These are phyloP conservation scores for Nasonovia ribisnigri DNA, from an alignment of 2,888 invertebrate species.

Conservation along the genomic window DNA sequence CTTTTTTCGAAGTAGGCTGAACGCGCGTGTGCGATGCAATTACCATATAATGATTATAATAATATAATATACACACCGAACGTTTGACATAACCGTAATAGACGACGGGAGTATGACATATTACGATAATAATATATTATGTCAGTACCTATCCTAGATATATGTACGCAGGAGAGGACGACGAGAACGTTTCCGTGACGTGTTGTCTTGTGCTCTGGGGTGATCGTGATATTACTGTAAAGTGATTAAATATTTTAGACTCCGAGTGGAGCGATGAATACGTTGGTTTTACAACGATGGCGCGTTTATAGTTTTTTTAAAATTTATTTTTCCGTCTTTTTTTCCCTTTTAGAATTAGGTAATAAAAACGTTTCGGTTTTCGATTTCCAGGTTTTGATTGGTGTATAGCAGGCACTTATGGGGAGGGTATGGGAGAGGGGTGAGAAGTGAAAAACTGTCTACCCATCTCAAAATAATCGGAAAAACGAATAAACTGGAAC, in stretches of 20 bases:
- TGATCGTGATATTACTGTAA: not conserved
- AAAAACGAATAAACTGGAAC: not conserved
- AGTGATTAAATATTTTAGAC: not conserved
- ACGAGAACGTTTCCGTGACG: not conserved
- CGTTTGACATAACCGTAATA: not conserved
- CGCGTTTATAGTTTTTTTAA: not conserved
- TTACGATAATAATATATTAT: too few species aligned
- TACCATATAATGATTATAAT: not conserved
- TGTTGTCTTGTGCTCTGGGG: not conserved
- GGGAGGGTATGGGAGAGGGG: not conserved
- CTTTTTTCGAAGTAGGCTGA: not conserved
- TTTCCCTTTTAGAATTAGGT: not conserved
- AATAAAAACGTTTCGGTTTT: not conserved
- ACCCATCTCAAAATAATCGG: not conserved
- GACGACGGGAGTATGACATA: not conserved
- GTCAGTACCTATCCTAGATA: not conserved
- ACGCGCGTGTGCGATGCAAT: not conserved
- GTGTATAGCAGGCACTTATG: not conserved
- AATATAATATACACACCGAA: not conserved
- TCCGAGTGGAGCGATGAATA: not conserved
- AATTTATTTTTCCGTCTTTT: not conserved
- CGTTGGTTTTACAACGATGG: not conserved
- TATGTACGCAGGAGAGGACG: not conserved
- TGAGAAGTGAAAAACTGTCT: not conserved
- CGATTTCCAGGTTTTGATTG: not conserved